Evolutionary conservation across 2,888 invertebrate species (phyloP).

Genomic region (Listrodromus nycthemerus): DNA sequence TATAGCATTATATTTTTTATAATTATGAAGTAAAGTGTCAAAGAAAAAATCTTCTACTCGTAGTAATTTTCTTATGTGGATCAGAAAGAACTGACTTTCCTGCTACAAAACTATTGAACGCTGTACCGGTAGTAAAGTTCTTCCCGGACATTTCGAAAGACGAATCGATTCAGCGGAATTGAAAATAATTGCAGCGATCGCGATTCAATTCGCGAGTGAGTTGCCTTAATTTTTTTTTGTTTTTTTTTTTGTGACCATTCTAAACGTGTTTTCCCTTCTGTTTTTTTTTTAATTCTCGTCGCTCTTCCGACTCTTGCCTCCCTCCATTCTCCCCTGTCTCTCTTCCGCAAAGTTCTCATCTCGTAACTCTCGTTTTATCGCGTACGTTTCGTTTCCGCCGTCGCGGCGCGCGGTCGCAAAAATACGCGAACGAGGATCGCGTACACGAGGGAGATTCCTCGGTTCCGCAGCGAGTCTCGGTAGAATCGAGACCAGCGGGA

Average conservation of each 20-base stretch:
- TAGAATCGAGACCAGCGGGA: slow-evolving; percentile 42
- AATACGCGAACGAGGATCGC: slow-evolving; percentile 69
- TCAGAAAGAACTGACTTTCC: too few relatives aligned
- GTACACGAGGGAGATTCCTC: slow-evolving; percentile 33
- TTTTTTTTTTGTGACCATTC: not conserved
- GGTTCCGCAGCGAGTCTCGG: slow-evolving; percentile 12
- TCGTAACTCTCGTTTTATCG: slow-evolving; percentile 79
- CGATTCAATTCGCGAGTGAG: slow-evolving; percentile 39
- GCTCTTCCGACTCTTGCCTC: not conserved
- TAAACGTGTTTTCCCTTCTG: slow-evolving; percentile 26
- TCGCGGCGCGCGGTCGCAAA: slow-evolving; percentile 73
- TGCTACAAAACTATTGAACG: too few relatives aligned
- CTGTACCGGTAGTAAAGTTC: too few relatives aligned
- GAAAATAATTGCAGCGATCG: not conserved
- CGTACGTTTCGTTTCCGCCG: slow-evolving; percentile 74
- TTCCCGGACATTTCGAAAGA: too few relatives aligned
- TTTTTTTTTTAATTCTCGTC: slow-evolving; percentile 24
- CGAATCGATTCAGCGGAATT: too few relatives aligned
- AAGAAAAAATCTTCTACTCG: too few relatives aligned
- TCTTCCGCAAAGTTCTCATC: slow-evolving; percentile 59
- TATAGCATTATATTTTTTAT: too few relatives aligned
- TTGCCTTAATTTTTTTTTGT: slow-evolving; percentile 14
- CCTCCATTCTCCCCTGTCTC: slow-evolving; percentile 19
- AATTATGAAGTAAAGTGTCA: too few relatives aligned
- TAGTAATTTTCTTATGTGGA: too few relatives aligned